Base-by-base conservation (phyloP, 2,113 vertebrate genomes). In the Tautogolabrus adspersus region DNA sequence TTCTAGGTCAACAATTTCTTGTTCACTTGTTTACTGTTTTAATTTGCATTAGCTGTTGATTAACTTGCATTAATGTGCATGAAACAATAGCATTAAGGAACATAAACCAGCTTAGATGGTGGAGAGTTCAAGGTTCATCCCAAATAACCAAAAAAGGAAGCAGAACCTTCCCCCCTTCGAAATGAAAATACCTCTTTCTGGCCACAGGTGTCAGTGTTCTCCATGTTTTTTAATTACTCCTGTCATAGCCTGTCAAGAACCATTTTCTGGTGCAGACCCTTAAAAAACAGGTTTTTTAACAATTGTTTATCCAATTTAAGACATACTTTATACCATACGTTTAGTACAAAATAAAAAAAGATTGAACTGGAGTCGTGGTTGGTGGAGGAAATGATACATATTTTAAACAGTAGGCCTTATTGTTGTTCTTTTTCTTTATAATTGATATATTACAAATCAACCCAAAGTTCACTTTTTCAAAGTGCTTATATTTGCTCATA, bases 131-230 rank as follows among this genome's bases (percentile, higher is more conserved):
- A 55, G 37, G 18, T 63, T 66, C 12, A 66, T 44, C 9, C 26
- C 68, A 65, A 62, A 60, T 58, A 46, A 67, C 71, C 56, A 81
- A 81, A 81, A 81, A 79, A 76, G 59, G 54, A 65, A 61, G 60
- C 52, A 30, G 40, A 68, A 57, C 10, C 34, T 8, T 19, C 16
- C n/a, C 10, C 12, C 6, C 26, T 21, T 19, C 11, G n/a, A 26
- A 57, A 67, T 11, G 46, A 10, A 66, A 49, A 15, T 34, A 4
- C 23, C 52, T 40, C 6, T 46, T 18, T 10, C 40, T 63, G 22
- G 22, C 87, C 87, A 83, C 72, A 19, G 42, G 87, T 72, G 83
- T 83, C 72, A 79, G 72, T 82, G 71, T 74, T 77, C 65, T 51
- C 83, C 37, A 66, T 74, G 60, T 10, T 78, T 81, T 22, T 54